Percentiles rank a stretch among this genome's conserved stretches.
Conservation (phyloP, 2,888 invertebrate genomes). For the Drosophila merina region DNA sequence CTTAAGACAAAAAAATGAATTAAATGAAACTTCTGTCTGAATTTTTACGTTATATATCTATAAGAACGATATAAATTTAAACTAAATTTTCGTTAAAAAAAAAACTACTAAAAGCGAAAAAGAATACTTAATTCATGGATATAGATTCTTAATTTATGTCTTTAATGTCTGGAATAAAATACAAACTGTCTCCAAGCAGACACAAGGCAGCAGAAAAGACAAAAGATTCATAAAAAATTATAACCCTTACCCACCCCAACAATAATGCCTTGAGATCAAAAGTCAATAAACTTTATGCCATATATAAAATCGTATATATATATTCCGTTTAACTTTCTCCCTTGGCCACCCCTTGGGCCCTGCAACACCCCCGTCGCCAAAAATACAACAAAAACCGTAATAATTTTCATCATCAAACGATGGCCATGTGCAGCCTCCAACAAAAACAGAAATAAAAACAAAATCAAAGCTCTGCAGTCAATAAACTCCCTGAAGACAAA, state of each 20-base stretch:
- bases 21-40: no score
- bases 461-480: constrained; percentile 45
- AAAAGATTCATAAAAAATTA: constrained; percentile 13
- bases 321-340: constrained; percentile 66
- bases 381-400: background rate
- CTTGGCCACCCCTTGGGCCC: constrained; percentile 12
- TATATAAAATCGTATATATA: background rate
- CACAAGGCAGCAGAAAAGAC: constrained; percentile 10
- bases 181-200: background rate
- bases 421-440: constrained; percentile 13
- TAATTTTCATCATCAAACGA: constrained; percentile 47
- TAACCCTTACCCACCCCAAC: constrained; percentile 82
- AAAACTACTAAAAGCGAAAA: no score
- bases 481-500: constrained; percentile 38
- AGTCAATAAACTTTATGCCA: constrained; percentile 74
- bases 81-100: no score
- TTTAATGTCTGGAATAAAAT: no score
- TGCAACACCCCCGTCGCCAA: background rate
- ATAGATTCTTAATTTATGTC: no score
- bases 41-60: no score
- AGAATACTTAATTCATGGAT: no score
- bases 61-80: no score
- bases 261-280: constrained; percentile 76
- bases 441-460: constrained; percentile 1
- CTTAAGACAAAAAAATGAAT: no score